Conservation (phyloP, 2,113 vertebrate genomes). For the Erythrolamprus reginae region DNA sequence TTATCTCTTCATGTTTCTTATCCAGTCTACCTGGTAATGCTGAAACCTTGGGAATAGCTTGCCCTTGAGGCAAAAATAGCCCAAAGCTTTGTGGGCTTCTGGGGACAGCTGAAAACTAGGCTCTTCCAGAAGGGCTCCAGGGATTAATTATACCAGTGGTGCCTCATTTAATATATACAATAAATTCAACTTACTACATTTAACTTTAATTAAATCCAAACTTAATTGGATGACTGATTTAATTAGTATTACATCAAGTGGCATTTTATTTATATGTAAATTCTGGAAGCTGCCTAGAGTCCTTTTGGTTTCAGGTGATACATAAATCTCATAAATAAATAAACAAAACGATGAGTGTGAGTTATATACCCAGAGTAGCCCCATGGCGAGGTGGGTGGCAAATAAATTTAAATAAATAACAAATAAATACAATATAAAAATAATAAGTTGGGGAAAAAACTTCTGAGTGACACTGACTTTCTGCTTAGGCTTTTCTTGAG, state of each 20-base stretch:
- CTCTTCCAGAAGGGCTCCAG: background rate
- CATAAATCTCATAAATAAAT: background rate
- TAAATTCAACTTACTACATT: background rate
- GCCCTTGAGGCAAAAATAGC: background rate
- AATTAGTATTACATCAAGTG: background rate
- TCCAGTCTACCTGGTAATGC: background rate
- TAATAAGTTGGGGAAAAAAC: background rate
- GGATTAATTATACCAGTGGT: background rate
- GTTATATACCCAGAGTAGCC: background rate
- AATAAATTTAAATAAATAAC: background rate
- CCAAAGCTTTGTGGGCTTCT: background rate
- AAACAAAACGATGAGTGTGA: background rate
- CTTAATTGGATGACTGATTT: background rate
- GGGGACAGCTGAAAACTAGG: background rate
- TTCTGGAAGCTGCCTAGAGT: background rate
- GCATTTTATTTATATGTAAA: background rate
- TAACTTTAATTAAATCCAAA: background rate
- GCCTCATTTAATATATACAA: background rate
- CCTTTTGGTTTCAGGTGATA: background rate
- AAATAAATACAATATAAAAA: background rate
- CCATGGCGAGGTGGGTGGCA: background rate
- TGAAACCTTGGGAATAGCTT: background rate
- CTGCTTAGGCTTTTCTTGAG: background rate
- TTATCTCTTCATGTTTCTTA: background rate
- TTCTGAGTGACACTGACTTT: background rate